A percentile compares a stretch with the other conserved stretches of the same genome.
Evolutionary conservation across 2,888 invertebrate species (phyloP).

Genomic region (Cheilosia impressa): DNA sequence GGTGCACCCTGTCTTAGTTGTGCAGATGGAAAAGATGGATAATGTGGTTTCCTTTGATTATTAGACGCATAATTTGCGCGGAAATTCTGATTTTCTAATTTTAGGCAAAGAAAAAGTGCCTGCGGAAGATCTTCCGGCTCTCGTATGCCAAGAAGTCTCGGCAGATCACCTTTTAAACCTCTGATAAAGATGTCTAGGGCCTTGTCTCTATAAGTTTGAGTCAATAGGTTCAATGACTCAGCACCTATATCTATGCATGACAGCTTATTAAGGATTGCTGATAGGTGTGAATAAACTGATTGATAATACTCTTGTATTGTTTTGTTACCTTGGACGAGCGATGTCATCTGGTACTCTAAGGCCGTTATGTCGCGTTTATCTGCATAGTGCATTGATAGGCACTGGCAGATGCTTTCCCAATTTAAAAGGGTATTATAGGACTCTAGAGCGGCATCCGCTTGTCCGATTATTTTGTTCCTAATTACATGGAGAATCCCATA

Average conservation of each 20-base stretch:
- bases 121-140: too few species aligned
- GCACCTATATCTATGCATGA: conserved; percentile 54
- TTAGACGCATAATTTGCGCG: too few species aligned
- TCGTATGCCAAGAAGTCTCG: too few species aligned
- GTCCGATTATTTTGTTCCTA: conserved; percentile 58
- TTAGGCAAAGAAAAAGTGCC: too few species aligned
- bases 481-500: conserved; percentile 60
- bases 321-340: conserved; percentile 36
- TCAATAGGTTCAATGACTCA: conserved; percentile 44
- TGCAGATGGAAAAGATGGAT: too few species aligned
- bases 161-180: conserved; percentile 70
- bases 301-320: conserved; percentile 56
- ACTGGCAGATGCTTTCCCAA: conserved; percentile 50
- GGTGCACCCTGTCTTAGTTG: too few species aligned
- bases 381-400: conserved; percentile 55
- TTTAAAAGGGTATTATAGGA: conserved; percentile 60
- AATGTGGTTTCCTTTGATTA: too few species aligned
- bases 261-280: conserved; percentile 65
- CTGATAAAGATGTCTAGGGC: conserved; percentile 71
- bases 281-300: conserved; percentile 56
- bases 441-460: conserved; percentile 58
- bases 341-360: conserved; percentile 63
- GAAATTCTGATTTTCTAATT: neutral
- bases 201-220: conserved; percentile 65
- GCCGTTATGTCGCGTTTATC: conserved; percentile 60